Evolutionary conservation across 2,797 vertebrate genomes (phyloP), one percentile per base, ranked within the genome.

Genomic region (Atherinosoma microstoma): DNA sequence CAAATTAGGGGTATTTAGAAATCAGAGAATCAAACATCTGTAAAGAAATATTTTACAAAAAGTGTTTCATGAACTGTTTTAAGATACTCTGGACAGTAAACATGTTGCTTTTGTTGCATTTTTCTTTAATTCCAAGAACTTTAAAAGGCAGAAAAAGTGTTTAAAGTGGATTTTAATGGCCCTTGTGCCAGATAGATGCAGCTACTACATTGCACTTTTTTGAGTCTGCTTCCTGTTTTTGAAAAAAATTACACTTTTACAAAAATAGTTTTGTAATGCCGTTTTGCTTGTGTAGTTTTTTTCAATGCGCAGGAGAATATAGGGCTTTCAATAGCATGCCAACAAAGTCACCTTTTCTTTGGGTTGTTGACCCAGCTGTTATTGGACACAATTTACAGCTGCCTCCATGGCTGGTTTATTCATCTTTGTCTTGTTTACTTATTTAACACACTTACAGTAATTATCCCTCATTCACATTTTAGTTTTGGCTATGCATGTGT

Each of bases 1-100:
- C 72, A 61, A 79, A 89, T 88, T 57, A 75, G 40, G 49, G 29
- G 66, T 61, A 69, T 76, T 59, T 64, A 47, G 64, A 80, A 88
- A 89, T 80, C 68, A 78, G 59, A 78, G 71, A 67, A 73, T 76
- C 24, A 32, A 62, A 67, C 58, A 18, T 72, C 32, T 58, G 60
- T 67, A 30, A 56, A 79, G 65, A 64, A 45, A n/a, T n/a, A 76
- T 70, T 32, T 32, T 3, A 20, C 36, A 73, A 49, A 4, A 73
- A 24, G 3, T 5, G 61, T 68, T 65, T 74, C 35, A 40, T 64
- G 22, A 62, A 18, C 51, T 58, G 56, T 76, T 80, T 82, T 67
- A 62, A 57, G 66, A 29, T 66, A 49, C 16, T 71, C 27, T 72
- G 71, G 40, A 63, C 73, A 35, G 22, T 22, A 1, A 42, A 64